These are phyloP conservation scores for Leptinotarsa undecemlineata DNA, from an alignment of 1,140 invertebrate species.

Conservation along the genomic window DNA sequence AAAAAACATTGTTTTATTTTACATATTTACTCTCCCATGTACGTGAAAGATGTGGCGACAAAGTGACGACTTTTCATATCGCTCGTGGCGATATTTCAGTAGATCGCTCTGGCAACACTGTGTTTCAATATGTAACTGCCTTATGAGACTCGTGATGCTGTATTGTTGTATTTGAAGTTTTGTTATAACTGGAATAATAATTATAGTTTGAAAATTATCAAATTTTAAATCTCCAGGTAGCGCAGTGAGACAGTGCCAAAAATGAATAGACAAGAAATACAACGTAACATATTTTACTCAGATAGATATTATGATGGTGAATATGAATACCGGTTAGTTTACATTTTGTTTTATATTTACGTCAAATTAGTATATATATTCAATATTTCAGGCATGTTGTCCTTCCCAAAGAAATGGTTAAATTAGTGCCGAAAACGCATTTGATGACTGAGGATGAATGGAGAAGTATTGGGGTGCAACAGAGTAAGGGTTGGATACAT, in stretches of 20 bases:
- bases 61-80: background rate
- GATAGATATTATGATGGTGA: constrained; percentile 89
- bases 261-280: constrained; percentile 47
- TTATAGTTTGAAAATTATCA: too few species aligned
- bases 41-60: background rate
- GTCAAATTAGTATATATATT: too few species aligned
- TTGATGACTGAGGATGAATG: constrained; percentile 91
- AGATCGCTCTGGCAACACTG: too few species aligned
- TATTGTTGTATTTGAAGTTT: too few species aligned
- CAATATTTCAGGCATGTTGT: constrained; percentile 77
- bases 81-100: too few species aligned
- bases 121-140: too few species aligned
- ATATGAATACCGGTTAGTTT: constrained; percentile 79
- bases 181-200: too few species aligned
- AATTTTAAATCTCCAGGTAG: too few species aligned
- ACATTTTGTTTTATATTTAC: too few species aligned
- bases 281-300: constrained; percentile 80
- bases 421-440: constrained; percentile 86
- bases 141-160: too few species aligned
- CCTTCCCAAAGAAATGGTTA: constrained; percentile 87
- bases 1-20: too few species aligned
- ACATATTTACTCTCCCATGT: background rate
- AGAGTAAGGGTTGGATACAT: constrained; percentile 92
- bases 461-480: constrained; percentile 89
- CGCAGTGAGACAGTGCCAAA: background rate